phyloP scores from a whole-genome alignment of 2,888 invertebrate genomes.

The Lottia scabra region DNA sequence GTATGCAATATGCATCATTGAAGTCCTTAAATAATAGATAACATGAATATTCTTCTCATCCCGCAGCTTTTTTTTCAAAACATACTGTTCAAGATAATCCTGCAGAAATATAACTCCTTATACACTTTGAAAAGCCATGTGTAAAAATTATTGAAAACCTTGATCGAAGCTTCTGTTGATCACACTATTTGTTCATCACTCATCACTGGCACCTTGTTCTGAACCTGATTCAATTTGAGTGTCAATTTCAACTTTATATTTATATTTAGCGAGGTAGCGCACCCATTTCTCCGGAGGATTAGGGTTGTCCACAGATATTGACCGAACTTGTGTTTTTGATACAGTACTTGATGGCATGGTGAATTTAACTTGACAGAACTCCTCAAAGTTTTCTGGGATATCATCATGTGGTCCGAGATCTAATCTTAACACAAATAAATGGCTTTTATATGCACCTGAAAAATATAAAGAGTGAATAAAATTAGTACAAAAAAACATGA shows the following conservation, averaged over 20 bases:
- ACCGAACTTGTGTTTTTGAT: constrained; percentile 95
- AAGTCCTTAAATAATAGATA: too few species aligned
- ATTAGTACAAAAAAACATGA: neutral
- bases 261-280: constrained; percentile 93
- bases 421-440: constrained; percentile 93
- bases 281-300: constrained; percentile 98
- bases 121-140: too few species aligned
- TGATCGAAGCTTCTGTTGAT: too few species aligned
- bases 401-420: constrained; percentile 97
- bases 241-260: constrained; percentile 65
- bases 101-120: too few species aligned
- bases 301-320: constrained; percentile 74
- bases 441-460: constrained; percentile 96
- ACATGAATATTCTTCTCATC: too few species aligned
- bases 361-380: constrained; percentile 92
- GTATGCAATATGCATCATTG: too few species aligned
- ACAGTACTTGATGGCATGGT: constrained; percentile 91
- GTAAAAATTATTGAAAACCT: too few species aligned
- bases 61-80: too few species aligned
- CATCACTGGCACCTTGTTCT: constrained; percentile 13
- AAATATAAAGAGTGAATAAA: constrained; percentile 23
- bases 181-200: too few species aligned
- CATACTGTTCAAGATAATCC: too few species aligned
- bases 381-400: constrained; percentile 92
- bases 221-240: constrained; percentile 42